Base-by-base conservation (phyloP, 2,888 invertebrate genomes). In the Bellardia bayeri region DNA sequence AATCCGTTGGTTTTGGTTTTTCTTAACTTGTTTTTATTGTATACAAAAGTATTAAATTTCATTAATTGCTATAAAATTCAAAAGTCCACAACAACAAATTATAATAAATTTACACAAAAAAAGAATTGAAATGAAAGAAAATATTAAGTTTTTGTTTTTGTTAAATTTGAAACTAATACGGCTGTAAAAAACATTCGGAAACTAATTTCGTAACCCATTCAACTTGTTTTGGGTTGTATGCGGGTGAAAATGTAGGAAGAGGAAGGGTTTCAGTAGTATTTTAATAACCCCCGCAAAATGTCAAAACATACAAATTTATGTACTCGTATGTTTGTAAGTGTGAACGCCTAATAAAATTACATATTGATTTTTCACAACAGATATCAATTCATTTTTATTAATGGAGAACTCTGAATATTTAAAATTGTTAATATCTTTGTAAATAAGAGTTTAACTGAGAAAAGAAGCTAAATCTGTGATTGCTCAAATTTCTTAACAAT, bases 41-140 rank as follows among this genome's bases (percentile, higher is more conserved):
- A 69, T 78, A 85, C 85, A 91, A 92, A 87, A 90, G 92, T 92
- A 92, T 92, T 92, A 92, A 91, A 89, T 92, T 92, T 92, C 92
- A 92, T 92, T 92, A 91, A 92, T 92, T 92, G 91, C 90, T 90
- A 90, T 90, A 89, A 85, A 76, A 86, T 76, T 87, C 64, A 87
- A 88, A 64, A 75, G 72, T 61, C 51, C 58, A 71, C 14, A 82
- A 76, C 69, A 75, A 81, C 9, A 49, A 83, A 84, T 83, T 89
- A 87, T 88, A 88, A 88, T 89, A 90, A 90, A 91, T 90, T 90
- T 90, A 90, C 49, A 64, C 42, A 66, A 78, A 74, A 68, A 54
- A 56, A 51, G 23, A 11, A 56, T 3, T 49, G 3, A 84, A 71
- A 63, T 58, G 11, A 33, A 71, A 11, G n/a, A 61, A 72, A 45